Evolutionary conservation across 2,888 invertebrate species (phyloP), one percentile per base, ranked within the genome.

Genomic region (Thumatha senex): DNA sequence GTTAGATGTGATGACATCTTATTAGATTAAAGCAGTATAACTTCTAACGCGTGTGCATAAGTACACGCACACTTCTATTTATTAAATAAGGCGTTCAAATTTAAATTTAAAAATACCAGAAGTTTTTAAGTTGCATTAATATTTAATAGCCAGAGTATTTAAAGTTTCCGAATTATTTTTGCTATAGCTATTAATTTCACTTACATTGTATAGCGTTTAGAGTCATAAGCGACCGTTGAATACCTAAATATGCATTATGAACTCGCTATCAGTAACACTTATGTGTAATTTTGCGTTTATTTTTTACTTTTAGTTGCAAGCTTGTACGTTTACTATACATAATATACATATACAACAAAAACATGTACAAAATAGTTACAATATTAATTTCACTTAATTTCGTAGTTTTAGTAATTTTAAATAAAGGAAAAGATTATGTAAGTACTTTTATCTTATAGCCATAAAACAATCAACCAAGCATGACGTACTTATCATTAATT

Each of bases 381-480:
- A 24, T 38, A 9, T 36, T 45, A 1, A 13, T 45, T 7, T 5
- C 13, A 1, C 9, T 45, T 9, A 35, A 30, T 29, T 45, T 24
- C 7, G 3, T 30, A 2, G 13, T 35, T 45, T 13, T 38, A 2
- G 8, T 35, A 13, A 36, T 29, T 2, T 14, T 24, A 8, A 15
- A 30, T 1, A 44, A 44, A 10, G 44, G 18, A 39, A 46, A 46
- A n/a, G 31, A 46, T 30, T 46, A 31, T 15, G 46, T 46, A 15
- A 46, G 46, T 46, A 46, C 0, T 13, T 41, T 41, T 5, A 0
- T 40, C 7, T 30, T 13, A 11, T 24, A 39, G 12, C 13, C 1
- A 14, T 12, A 11, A 34, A n/a, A 12, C 1, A n/a, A 34, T 12
- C 5, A 34, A 2, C 7, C 34, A 1, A 12, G 11, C n/a, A n/a